Conservation (phyloP, 2,113 vertebrate genomes). For the Alligator mississippiensis region DNA sequence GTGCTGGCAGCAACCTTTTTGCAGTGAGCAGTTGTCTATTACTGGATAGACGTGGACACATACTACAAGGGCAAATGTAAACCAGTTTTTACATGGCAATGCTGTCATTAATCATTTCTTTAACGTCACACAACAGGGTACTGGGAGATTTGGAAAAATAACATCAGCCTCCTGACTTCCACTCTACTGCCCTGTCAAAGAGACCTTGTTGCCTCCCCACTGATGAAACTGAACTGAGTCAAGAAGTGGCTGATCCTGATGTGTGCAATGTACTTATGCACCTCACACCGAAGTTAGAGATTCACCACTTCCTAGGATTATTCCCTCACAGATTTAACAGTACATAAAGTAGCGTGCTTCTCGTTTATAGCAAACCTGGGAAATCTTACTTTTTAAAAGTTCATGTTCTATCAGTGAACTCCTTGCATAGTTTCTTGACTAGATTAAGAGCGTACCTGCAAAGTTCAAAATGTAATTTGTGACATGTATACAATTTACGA, state of each 20-base stretch:
- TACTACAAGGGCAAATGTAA: no score
- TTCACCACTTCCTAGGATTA: neutral
- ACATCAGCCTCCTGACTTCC: neutral
- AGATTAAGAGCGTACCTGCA: neutral
- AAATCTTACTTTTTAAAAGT: neutral
- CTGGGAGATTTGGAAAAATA: constrained; percentile 29
- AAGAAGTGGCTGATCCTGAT: neutral
- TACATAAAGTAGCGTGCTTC: neutral
- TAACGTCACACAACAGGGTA: neutral
- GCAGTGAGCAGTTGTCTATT: no score
- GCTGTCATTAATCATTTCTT: neutral
- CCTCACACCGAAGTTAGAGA: neutral
- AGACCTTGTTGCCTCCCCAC: neutral
- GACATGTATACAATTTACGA: neutral
- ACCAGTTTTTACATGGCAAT: no score
- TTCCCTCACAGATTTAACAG: neutral
- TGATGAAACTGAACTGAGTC: neutral
- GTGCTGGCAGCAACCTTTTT: no score
- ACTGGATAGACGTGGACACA: no score
- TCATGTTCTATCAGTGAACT: neutral
- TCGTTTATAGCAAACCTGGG: neutral
- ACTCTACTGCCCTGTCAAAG: neutral
- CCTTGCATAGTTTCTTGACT: neutral
- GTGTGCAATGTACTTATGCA: neutral
- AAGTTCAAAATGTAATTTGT: neutral